Percentiles rank a stretch among this genome's conserved stretches.
Conservation (phyloP, 2,888 invertebrate species). For the Amitus sp. region DNA sequence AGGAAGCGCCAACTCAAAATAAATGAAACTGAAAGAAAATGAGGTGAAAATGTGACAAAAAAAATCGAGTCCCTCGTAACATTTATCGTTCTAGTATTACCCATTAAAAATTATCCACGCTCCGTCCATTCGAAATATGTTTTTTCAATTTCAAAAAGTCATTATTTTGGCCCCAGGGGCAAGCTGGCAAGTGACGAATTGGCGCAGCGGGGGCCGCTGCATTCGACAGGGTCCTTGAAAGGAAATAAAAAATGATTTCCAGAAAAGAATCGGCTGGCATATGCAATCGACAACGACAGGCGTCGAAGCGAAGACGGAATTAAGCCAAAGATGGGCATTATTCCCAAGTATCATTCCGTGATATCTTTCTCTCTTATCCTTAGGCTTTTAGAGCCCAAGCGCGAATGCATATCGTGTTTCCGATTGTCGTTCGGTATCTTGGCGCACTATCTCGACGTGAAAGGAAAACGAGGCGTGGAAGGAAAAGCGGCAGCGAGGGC, state of each 20-base stretch:
- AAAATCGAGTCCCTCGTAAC: too few species aligned
- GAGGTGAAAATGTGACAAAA: too few species aligned
- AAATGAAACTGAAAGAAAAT: too few species aligned
- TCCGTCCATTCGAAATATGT: too few species aligned
- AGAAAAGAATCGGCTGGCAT: not conserved
- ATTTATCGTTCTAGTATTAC: too few species aligned
- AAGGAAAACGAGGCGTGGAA: slow-evolving; percentile 10
- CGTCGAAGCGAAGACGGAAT: slow-evolving; percentile 19
- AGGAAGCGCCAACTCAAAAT: too few species aligned
- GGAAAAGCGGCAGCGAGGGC: slow-evolving; percentile 28
- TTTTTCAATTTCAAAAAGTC: too few species aligned
- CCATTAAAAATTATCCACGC: too few species aligned
- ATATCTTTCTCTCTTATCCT: slow-evolving; percentile 30
- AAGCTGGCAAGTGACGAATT: not conserved
- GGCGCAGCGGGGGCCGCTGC: not conserved
- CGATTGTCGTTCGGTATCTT: slow-evolving; percentile 41
- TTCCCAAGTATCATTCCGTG: slow-evolving; percentile 40
- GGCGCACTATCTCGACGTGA: slow-evolving; percentile 44
- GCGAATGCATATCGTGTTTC: slow-evolving; percentile 17
- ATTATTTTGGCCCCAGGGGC: too few species aligned
- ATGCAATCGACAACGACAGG: not conserved
- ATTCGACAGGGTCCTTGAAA: not conserved
- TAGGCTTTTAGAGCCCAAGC: not conserved
- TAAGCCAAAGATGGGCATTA: slow-evolving; percentile 39
- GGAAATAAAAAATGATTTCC: not conserved